Base-by-base conservation (phyloP, 2,113 vertebrate genomes). In the Platysteira castanea region DNA sequence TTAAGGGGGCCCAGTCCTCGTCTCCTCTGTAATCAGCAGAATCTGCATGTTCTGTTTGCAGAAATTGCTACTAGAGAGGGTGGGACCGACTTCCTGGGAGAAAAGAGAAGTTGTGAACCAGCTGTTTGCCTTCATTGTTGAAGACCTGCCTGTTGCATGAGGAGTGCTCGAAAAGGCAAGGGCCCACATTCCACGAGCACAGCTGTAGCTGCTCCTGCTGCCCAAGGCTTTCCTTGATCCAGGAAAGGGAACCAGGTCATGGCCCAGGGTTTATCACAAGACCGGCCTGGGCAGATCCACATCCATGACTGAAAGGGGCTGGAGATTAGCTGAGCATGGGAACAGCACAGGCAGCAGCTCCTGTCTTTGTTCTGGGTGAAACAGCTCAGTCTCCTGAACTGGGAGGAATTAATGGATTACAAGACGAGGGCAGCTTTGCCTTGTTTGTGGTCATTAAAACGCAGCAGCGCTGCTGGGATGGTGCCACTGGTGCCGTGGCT, bases 401-500 rank as follows among this genome's bases (percentile, higher is more conserved):
- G 1, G 1, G 60, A 70, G 81, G 90, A 95, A 94, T 95, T 89
- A 96, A 47, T 2, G 65, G 87, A 84, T 95, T 89, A 74, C 2
- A 31, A 47, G 33, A 50, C 0, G 2, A 78, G 74, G 59, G 39
- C 81, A 79, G 84, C 78, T 91, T 93, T 89, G 90, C 84, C 65
- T 35, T 33, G 47, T 71, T 77, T 89, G 42, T 61, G 30, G 65
- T 47, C 49, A 42, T 68, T 79, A 71, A 85, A 53, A 61, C 2
- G 0, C 19, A n/a, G 41, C 83, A 27, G 50, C 0, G 1, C 85
- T 63, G 33, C 22, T 69, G 78, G 93, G 82, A 50, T 0, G 0
- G 52, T 27, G 17, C 68, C 3, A 7, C 35, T 17, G 8, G 21
- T 2, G 7, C 35, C 0, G 0, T 15, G 44, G 61, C 68, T 84